phyloP scores from a whole-genome alignment of 2,888 invertebrate genomes.

The Sinhomidia bicolor region DNA sequence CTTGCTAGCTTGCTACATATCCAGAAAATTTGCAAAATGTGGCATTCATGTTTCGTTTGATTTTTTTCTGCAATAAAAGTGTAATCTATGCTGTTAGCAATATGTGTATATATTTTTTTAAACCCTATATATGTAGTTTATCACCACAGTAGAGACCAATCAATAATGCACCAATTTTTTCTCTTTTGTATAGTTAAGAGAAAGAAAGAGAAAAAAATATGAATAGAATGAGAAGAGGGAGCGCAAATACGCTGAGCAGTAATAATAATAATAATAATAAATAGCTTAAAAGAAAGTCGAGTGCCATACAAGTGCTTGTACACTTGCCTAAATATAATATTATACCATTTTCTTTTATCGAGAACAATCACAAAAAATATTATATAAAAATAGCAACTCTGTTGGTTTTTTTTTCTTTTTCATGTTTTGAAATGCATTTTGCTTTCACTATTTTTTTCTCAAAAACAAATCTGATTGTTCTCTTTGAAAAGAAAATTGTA shows the following conservation, averaged over 20 bases:
- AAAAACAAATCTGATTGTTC: not conserved
- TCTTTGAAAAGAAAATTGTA: not conserved
- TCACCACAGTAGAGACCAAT: conserved; percentile 24
- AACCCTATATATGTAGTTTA: not conserved
- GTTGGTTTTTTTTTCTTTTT: not conserved
- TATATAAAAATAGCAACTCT: conserved; percentile 14
- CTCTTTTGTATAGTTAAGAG: not conserved
- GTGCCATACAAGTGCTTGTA: not conserved
- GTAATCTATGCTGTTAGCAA: not conserved
- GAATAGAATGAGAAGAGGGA: not conserved
- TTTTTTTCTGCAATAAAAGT: not conserved
- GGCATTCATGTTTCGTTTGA: not conserved
- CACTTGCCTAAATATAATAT: not conserved
- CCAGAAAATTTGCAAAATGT: not conserved
- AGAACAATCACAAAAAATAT: conserved; percentile 31
- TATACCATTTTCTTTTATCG: not conserved
- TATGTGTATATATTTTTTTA: not conserved
- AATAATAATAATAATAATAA: not conserved
- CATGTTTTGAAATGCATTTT: no score
- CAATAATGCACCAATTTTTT: conserved; percentile 71
- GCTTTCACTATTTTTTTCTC: not conserved
- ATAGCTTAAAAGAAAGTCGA: not conserved
- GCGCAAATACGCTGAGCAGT: not conserved
- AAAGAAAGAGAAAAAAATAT: not conserved
- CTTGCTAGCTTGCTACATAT: no score